Evolutionary conservation across 2,888 invertebrate species (phyloP).

Genomic region (Odontomyia ornata): DNA sequence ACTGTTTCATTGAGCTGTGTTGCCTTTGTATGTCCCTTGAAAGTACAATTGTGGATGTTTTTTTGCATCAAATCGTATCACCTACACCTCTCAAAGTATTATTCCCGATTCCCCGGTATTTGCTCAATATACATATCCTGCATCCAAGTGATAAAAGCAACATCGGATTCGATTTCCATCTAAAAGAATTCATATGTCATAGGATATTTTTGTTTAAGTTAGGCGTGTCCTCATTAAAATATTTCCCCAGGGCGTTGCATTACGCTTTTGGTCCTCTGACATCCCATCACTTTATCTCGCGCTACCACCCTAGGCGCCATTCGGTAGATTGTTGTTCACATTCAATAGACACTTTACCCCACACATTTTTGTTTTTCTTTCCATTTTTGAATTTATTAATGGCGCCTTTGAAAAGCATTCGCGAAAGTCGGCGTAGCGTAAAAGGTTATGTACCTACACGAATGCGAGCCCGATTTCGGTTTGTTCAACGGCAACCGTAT

Average conservation of each 20-base stretch:
- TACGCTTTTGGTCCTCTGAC: not conserved
- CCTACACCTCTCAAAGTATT: not conserved
- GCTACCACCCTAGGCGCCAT: constrained; percentile 13
- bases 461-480: constrained; percentile 21
- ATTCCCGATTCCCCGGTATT: not conserved
- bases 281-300: not conserved
- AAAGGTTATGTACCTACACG: constrained; percentile 31
- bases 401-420: constrained; percentile 35
- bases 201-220: constrained; percentile 5
- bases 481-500: constrained; percentile 18
- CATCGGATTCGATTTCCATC: constrained; percentile 26
- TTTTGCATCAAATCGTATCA: not conserved
- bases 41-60: too few species aligned
- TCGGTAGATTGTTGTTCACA: constrained; percentile 27
- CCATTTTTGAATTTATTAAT: constrained; percentile 39
- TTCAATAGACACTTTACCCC: constrained; percentile 23
- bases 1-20: too few species aligned
- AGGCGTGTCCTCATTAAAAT: constrained; percentile 47
- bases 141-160: constrained; percentile 9
- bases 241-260: constrained; percentile 45
- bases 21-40: too few species aligned
- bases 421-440: constrained; percentile 38
- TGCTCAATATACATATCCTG: constrained; percentile 28
- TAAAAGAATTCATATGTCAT: constrained; percentile 2
- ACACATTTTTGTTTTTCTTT: not conserved